A percentile compares a stretch with the other conserved stretches of the same genome.
These are phyloP conservation scores for Procavia capensis DNA, from an alignment of 2,113 vertebrate genomes.

Conservation along the genomic window DNA sequence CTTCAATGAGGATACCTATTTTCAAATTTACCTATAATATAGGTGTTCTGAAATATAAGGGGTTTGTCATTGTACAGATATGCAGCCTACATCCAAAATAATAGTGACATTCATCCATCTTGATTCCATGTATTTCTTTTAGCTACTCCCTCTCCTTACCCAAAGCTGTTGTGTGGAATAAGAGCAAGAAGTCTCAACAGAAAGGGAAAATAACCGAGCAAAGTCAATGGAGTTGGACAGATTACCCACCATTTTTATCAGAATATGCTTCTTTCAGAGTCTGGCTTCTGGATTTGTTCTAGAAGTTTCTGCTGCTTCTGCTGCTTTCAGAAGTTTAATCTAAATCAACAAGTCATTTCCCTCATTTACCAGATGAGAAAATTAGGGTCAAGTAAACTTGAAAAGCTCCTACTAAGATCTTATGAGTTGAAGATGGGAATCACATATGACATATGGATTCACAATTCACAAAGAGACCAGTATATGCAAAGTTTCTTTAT, in stretches of 20 bases:
- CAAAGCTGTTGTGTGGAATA: background rate
- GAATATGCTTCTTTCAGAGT: background rate
- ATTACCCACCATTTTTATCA: background rate
- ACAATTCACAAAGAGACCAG: background rate
- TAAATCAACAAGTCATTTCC: no score
- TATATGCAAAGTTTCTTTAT: background rate
- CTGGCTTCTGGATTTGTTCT: background rate
- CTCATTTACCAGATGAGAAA: no score
- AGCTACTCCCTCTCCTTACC: background rate
- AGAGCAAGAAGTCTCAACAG: background rate
- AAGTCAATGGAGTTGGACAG: background rate
- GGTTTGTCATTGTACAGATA: background rate
- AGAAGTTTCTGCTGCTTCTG: background rate
- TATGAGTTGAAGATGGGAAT: background rate
- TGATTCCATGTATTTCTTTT: background rate
- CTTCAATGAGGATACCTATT: background rate
- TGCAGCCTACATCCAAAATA: background rate
- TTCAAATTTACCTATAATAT: background rate
- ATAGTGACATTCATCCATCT: background rate
- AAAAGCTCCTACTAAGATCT: background rate
- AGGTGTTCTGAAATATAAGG: background rate
- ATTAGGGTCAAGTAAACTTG: no score
- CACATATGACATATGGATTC: background rate
- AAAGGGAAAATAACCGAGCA: background rate
- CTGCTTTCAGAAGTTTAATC: background rate